phyloP scores from a whole-genome alignment of 2,797 vertebrate species.

The Octomys mimax region DNA sequence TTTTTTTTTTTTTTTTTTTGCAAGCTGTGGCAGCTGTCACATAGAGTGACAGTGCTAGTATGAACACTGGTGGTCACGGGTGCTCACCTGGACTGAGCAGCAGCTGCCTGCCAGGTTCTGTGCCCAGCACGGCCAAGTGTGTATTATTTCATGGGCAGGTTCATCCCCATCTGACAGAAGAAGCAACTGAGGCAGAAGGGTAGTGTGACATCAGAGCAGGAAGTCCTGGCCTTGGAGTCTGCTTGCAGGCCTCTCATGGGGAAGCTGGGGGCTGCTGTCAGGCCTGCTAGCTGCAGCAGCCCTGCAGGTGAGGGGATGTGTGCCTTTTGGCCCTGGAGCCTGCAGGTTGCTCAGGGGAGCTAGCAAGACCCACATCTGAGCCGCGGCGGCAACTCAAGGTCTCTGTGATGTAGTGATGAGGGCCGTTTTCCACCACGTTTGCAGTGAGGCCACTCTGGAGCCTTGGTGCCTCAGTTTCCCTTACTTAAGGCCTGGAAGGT shows the following conservation, averaged over 20 bases:
- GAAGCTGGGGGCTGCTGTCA: not conserved
- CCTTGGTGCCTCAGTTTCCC: not conserved
- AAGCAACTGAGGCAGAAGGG: not conserved
- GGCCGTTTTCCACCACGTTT: not conserved
- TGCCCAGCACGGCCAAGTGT: not conserved
- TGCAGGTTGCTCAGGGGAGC: not conserved
- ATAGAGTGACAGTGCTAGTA: rapidly evolving
- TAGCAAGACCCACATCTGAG: not conserved
- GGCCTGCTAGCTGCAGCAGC: not conserved
- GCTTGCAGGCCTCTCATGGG: not conserved
- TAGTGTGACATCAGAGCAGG: not conserved
- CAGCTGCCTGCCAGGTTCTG: not conserved
- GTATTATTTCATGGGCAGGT: rapidly evolving
- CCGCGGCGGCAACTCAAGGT: not conserved
- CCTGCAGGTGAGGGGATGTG: not conserved
- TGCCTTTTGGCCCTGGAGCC: not conserved
- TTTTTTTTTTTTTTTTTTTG: not conserved
- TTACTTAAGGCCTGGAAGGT: not conserved
- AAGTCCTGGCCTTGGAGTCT: rapidly evolving
- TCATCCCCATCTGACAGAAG: not conserved
- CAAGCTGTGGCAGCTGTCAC: not conserved
- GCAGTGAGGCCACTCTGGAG: not conserved
- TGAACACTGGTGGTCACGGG: not conserved
- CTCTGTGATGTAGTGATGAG: not conserved
- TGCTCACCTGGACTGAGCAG: rapidly evolving